These are phyloP conservation scores for Macroramphosus scolopax DNA, from an alignment of 2,797 vertebrate species.

Conservation along the genomic window DNA sequence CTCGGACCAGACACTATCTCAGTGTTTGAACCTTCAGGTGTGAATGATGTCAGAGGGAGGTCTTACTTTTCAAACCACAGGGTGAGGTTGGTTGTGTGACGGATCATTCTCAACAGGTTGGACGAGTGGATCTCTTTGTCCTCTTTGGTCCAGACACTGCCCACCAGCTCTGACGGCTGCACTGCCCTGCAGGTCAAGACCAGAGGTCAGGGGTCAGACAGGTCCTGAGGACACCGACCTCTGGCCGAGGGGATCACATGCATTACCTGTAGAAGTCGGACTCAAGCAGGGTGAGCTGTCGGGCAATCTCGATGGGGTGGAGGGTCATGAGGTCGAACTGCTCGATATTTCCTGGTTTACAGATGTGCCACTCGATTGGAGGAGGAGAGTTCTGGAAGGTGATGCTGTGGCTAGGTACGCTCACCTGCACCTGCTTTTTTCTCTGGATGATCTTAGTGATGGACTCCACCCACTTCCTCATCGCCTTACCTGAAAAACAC, in stretches of 20 bases:
- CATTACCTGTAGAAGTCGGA: slow-evolving; percentile 93
- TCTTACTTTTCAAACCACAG: slow-evolving; percentile 99
- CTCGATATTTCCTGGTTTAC: slow-evolving; percentile 84
- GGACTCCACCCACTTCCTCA: slow-evolving; percentile 99
- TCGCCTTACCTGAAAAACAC: slow-evolving; percentile 90
- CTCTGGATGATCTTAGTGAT: slow-evolving; percentile 96
- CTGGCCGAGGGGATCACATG: too few species aligned
- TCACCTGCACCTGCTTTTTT: slow-evolving; percentile 92
- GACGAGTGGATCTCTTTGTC: slow-evolving; percentile 98
- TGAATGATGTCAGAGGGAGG: slow-evolving; percentile 16
- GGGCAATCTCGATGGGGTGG: slow-evolving; percentile 96
- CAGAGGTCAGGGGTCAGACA: too few species aligned
- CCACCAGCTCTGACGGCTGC: slow-evolving; percentile 96
- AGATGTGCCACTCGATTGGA: slow-evolving; percentile 94
- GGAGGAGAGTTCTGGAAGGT: slow-evolving; percentile 93
- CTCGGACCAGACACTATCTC: not conserved
- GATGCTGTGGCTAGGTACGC: slow-evolving; percentile 94
- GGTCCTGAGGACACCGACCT: too few species aligned
- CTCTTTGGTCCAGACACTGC: slow-evolving; percentile 98
- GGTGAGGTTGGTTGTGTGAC: slow-evolving; percentile 97
- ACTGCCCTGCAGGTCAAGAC: slow-evolving; percentile 86
- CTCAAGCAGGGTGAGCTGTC: slow-evolving; percentile 95
- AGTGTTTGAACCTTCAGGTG: too few species aligned
- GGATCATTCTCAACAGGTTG: slow-evolving; percentile 96
- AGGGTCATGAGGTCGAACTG: slow-evolving; percentile 94